Conservation (phyloP, 2,888 invertebrate genomes). For the Chalcosyrphus nemorum region DNA sequence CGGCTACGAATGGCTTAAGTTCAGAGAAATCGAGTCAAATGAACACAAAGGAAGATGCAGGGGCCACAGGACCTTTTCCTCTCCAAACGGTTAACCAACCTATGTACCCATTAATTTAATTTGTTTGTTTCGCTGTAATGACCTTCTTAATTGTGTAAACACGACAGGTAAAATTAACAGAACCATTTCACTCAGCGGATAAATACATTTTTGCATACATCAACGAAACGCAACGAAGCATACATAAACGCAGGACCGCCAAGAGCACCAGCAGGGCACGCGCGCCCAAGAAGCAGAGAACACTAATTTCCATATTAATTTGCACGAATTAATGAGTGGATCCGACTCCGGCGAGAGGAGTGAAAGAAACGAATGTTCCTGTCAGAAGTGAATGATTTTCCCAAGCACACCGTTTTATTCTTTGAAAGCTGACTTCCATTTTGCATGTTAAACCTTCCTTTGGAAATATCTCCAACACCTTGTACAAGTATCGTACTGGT, state of each 20-base stretch:
- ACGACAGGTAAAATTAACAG: slow-evolving; percentile 23
- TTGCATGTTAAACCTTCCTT: neutral
- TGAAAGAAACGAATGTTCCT: neutral
- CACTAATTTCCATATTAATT: slow-evolving; percentile 24
- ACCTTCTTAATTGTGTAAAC: slow-evolving; percentile 29
- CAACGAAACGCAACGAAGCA: slow-evolving; percentile 6
- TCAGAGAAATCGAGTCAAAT: too few relatives aligned
- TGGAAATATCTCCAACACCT: neutral
- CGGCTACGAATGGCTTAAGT: too few relatives aligned
- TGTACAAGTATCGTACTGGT: neutral
- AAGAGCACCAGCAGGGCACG: neutral
- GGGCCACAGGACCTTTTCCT: neutral
- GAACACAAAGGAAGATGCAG: too few relatives aligned
- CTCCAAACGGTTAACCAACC: neutral
- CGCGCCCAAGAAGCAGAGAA: neutral
- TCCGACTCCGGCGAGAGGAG: neutral
- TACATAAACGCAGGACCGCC: neutral
- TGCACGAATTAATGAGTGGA: slow-evolving; percentile 27
- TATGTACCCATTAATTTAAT: slow-evolving; percentile 16
- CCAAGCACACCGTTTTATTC: neutral
- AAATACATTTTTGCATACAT: slow-evolving; percentile 17
- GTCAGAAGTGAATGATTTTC: neutral
- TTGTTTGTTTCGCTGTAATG: slow-evolving; percentile 32
- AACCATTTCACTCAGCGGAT: slow-evolving; percentile 8
- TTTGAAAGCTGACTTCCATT: neutral